Conservation (phyloP, 1,140 invertebrate genomes). For the Bemisia tabaci region DNA sequence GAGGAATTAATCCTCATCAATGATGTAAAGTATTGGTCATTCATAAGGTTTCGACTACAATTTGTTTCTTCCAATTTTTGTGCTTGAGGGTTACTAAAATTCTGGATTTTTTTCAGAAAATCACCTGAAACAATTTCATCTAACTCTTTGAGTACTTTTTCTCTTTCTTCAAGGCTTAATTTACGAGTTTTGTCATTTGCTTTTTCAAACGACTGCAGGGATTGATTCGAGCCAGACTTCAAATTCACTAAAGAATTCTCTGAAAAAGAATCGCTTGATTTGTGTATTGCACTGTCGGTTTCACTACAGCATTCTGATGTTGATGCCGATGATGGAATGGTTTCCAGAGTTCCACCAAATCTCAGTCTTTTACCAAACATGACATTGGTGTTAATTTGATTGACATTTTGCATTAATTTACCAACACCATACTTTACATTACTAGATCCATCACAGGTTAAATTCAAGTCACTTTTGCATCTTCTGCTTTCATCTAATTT, state of each 20-base stretch:
- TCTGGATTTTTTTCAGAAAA: slow-evolving; percentile 8
- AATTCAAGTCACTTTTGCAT: not conserved
- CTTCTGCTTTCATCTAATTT: slow-evolving; percentile 1
- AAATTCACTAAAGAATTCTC: slow-evolving; percentile 12
- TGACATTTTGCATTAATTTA: not conserved
- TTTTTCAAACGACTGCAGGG: not conserved
- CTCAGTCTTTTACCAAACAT: not conserved
- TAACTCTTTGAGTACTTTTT: slow-evolving; percentile 37
- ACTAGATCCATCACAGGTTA: not conserved
- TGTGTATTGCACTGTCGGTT: slow-evolving; percentile 10
- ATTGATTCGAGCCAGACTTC: not conserved
- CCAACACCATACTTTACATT: not conserved
- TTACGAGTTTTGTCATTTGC: slow-evolving; percentile 14
- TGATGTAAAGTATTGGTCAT: not conserved
- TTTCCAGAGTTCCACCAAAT: not conserved
- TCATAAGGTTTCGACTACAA: not conserved
- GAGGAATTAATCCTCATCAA: not conserved
- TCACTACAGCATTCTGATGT: not conserved
- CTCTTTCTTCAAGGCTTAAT: slow-evolving; percentile 34
- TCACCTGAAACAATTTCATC: slow-evolving; percentile 30
- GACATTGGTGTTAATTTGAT: not conserved
- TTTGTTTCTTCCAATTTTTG: not conserved
- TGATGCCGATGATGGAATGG: not conserved
- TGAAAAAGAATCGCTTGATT: slow-evolving; percentile 22
- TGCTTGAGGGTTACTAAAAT: not conserved